phyloP scores from a whole-genome alignment of 2,888 invertebrate species.

The Athripsodes cinereus region DNA sequence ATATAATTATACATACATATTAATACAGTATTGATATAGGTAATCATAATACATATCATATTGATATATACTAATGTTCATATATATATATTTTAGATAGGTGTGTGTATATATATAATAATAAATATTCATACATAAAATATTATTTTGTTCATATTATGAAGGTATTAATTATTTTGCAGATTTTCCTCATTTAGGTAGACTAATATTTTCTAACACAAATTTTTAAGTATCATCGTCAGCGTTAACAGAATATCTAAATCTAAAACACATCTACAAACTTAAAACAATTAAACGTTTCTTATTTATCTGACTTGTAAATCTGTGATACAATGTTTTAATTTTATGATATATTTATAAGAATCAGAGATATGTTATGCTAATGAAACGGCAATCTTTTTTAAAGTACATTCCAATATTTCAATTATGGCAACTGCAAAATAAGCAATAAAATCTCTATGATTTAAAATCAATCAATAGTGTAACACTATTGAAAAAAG shows the following conservation, averaged over 20 bases:
- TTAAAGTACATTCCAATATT: no score
- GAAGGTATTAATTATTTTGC: not conserved
- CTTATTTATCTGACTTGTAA: not conserved
- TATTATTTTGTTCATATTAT: not conserved
- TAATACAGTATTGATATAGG: not conserved
- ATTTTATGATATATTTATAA: no score
- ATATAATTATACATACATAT: no score
- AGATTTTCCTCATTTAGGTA: no score
- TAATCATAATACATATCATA: not conserved
- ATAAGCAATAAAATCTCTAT: no score
- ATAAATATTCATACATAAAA: not conserved
- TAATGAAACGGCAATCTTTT: no score
- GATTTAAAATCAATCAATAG: no score
- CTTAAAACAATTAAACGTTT: not conserved
- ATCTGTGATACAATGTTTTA: no score
- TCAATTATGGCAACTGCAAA: no score
- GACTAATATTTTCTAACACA: not conserved
- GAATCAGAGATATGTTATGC: no score
- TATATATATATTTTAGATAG: not conserved
- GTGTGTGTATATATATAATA: not conserved
- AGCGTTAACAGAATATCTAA: not conserved
- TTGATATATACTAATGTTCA: not conserved
- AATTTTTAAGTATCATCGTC: not conserved
- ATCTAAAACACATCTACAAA: not conserved
- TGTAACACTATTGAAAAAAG: no score